These are phyloP conservation scores for Pediacus dermestoides DNA, from an alignment of 2,888 invertebrate species.

Conservation along the genomic window DNA sequence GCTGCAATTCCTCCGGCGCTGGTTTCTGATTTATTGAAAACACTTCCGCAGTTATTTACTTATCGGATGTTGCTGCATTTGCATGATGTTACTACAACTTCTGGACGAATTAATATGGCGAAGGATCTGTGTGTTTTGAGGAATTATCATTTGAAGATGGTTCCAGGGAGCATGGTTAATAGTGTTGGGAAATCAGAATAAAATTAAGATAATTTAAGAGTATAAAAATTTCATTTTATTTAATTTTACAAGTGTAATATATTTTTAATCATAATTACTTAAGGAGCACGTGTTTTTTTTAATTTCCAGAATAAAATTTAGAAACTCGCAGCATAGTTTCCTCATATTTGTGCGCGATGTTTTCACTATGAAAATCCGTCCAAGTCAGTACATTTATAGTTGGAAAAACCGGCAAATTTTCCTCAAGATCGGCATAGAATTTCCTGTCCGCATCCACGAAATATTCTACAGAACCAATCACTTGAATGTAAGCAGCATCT, in stretches of 20 bases:
- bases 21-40: slow-evolving; percentile 75
- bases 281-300: too few species aligned
- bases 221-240: slow-evolving; percentile 4
- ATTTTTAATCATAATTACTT: too few species aligned
- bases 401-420: too few species aligned
- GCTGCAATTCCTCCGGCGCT: slow-evolving; percentile 72
- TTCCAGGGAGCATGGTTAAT: background rate
- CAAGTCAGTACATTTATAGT: too few species aligned
- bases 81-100: slow-evolving; percentile 72
- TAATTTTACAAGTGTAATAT: too few species aligned
- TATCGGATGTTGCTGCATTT: slow-evolving; percentile 70
- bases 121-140: slow-evolving; percentile 82
- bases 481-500: too few species aligned
- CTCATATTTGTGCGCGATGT: too few species aligned
- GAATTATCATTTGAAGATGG: slow-evolving; percentile 66
- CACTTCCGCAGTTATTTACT: slow-evolving; percentile 72
- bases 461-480: too few species aligned
- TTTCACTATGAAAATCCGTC: too few species aligned
- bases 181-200: slow-evolving; percentile 13
- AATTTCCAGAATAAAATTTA: background rate
- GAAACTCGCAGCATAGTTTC: too few species aligned
- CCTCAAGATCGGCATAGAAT: too few species aligned
- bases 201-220: slow-evolving; percentile 13
- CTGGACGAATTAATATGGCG: slow-evolving; percentile 80
- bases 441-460: too few species aligned